Base-by-base conservation (phyloP, 1,140 invertebrate species). In the Camponotus vicinus region DNA sequence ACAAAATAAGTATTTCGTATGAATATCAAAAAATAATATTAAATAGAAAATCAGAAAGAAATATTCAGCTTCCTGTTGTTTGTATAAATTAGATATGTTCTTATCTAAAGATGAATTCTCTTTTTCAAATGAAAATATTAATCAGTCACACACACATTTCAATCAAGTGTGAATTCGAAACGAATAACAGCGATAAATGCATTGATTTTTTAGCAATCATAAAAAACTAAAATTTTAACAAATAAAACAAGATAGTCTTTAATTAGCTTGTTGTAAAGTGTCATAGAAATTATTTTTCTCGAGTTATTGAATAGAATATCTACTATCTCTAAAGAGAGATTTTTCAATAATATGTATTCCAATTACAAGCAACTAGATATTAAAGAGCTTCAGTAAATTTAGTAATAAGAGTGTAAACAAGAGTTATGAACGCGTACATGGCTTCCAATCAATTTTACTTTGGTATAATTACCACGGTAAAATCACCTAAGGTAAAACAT, bases 391-490 rank as follows among this genome's bases (percentile, higher is more conserved):
- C 13, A 21, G 27, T 27, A 27, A 52, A 32, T 32, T 13, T 32
- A 34, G 15, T 27, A 18, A 11, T 15, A 32, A 9, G 42, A 52
- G 13, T 34, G 15, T 52, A 71, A 71, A 70, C 21, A 32, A 34
- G 42, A 49, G 5, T 49, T 49, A 37, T 52, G 27, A 71, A 71
- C 32, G 18, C 32, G 18, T n/a, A 71, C 15, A 32, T 11, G 37
- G 37, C 15, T 45, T 71, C 27, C 15, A 71, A 52, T 71, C 45
- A 71, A 71, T 32, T 52, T 71, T 52, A 34, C 42, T 71, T 71
- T 52, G 69, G 52, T 52, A 45, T 52, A 45, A 32, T 52, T 42
- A 49, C 21, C 21, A 15, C 21, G 27, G 15, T 52, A n/a, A 45
- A 71, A 18, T 52, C 69, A 32, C 21, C 13, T 21, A 49, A 49